These are phyloP conservation scores for Fregetta grallaria DNA, from an alignment of 2,113 vertebrate genomes.

Conservation along the genomic window DNA sequence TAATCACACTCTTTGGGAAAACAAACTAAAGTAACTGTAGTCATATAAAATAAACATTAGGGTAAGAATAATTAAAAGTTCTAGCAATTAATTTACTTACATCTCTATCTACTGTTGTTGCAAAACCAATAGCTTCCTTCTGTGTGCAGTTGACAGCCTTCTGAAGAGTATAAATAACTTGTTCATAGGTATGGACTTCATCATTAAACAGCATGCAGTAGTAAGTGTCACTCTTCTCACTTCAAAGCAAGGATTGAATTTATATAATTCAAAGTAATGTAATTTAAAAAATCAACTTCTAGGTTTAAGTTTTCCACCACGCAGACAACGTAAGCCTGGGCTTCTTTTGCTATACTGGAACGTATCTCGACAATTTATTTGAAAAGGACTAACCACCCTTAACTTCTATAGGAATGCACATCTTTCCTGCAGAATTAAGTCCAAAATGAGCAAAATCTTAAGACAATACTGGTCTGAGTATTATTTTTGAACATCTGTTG, in stretches of 20 bases:
- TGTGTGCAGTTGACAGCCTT: slow-evolving; percentile 97
- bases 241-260: slow-evolving; percentile 57
- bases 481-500: not conserved
- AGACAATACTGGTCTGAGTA: not conserved
- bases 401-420: not conserved
- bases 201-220: slow-evolving; percentile 99
- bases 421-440: not conserved
- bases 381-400: not conserved
- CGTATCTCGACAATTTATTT: not conserved
- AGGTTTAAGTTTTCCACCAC: not conserved
- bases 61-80: not conserved
- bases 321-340: not conserved
- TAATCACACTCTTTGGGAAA: not conserved
- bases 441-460: not conserved
- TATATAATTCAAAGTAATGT: not conserved
- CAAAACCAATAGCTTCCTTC: slow-evolving; percentile 95
- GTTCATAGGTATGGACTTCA: slow-evolving; percentile 97
- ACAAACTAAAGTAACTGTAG: not conserved
- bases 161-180: slow-evolving; percentile 97
- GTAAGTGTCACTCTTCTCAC: slow-evolving; percentile 87
- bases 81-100: slow-evolving; percentile 77
- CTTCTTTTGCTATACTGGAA: not conserved
- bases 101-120: slow-evolving; percentile 95
- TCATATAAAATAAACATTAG: not conserved
- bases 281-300: not conserved